A percentile compares a stretch with the other conserved stretches of the same genome.
Evolutionary conservation across 2,888 invertebrate species (phyloP).

Genomic region (Lithophane semibrunnea): DNA sequence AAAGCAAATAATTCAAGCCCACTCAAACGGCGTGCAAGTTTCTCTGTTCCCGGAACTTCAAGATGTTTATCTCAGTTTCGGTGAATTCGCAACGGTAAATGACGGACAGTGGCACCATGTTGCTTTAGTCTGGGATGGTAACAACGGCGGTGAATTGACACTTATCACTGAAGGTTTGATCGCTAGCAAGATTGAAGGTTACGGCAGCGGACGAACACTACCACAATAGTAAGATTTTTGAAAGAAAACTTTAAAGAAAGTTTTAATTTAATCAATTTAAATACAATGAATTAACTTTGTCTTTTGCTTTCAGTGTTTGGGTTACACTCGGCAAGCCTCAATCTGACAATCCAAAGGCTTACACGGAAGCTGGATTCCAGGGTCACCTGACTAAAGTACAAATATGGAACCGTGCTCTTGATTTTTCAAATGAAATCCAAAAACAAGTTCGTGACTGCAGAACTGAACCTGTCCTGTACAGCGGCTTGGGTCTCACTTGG

Average conservation of each 20-base stretch:
- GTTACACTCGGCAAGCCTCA: constrained; percentile 97
- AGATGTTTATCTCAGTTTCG: constrained; percentile 97
- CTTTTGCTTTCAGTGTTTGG: constrained; percentile 93
- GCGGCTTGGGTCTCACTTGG: constrained; percentile 96
- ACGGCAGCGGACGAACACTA: constrained; percentile 95
- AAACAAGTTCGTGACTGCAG: constrained; percentile 98
- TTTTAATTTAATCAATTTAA: constrained; percentile 1
- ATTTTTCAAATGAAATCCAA: constrained; percentile 97
- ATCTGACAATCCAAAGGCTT: constrained; percentile 94
- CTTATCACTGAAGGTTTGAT: constrained; percentile 98
- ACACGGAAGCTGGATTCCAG: constrained; percentile 98
- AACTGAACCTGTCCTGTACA: constrained; percentile 97
- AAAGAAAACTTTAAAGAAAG: background rate
- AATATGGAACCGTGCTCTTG: constrained; percentile 97
- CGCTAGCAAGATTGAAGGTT: constrained; percentile 97
- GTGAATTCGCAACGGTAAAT: constrained; percentile 97
- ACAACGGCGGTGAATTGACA: constrained; percentile 95
- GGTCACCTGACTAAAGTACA: constrained; percentile 98
- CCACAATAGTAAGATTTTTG: constrained; percentile 94
- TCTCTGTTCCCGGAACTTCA: constrained; percentile 96
- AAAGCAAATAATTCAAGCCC: constrained; percentile 96
- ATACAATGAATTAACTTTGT: background rate
- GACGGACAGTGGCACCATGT: constrained; percentile 99
- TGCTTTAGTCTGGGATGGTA: constrained; percentile 98
- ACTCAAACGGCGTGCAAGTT: constrained; percentile 97